Conservation (phyloP, 2,113 vertebrate genomes). For the Amblyopsis rosae region DNA sequence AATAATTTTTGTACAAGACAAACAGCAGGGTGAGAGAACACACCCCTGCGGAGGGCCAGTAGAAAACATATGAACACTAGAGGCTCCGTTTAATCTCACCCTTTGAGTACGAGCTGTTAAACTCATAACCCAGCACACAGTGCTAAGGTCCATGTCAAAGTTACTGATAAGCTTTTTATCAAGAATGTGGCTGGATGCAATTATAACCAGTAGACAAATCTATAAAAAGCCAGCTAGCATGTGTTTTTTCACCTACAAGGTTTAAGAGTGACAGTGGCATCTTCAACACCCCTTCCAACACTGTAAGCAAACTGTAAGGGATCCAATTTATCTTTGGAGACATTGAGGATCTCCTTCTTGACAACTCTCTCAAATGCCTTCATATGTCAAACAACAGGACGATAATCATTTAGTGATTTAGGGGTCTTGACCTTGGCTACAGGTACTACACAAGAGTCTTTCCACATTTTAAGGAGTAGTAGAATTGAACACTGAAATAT, state of each 20-base stretch:
- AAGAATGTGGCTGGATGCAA: slow-evolving; percentile 17
- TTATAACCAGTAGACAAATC: slow-evolving; percentile 11
- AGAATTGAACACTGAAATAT: background rate
- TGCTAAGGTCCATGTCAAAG: background rate
- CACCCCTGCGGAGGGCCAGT: background rate
- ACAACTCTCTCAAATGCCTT: background rate
- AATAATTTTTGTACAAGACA: background rate
- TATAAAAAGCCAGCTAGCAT: background rate
- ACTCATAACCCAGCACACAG: background rate
- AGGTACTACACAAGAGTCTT: background rate
- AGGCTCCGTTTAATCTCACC: background rate
- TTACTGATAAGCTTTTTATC: background rate
- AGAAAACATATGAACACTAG: background rate
- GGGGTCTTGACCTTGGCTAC: background rate
- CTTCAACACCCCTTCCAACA: background rate
- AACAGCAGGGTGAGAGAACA: slow-evolving; percentile 1
- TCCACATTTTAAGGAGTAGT: background rate
- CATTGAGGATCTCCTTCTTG: background rate
- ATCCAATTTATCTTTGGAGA: background rate
- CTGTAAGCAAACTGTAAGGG: background rate
- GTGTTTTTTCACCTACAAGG: too few relatives aligned
- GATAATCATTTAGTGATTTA: background rate
- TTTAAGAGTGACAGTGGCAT: background rate
- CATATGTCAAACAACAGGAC: background rate
- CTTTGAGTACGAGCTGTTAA: background rate